Evolutionary conservation across 2,113 vertebrate species (phyloP), one percentile per base, ranked within the genome.

Genomic region (Elephantulus edwardii): DNA sequence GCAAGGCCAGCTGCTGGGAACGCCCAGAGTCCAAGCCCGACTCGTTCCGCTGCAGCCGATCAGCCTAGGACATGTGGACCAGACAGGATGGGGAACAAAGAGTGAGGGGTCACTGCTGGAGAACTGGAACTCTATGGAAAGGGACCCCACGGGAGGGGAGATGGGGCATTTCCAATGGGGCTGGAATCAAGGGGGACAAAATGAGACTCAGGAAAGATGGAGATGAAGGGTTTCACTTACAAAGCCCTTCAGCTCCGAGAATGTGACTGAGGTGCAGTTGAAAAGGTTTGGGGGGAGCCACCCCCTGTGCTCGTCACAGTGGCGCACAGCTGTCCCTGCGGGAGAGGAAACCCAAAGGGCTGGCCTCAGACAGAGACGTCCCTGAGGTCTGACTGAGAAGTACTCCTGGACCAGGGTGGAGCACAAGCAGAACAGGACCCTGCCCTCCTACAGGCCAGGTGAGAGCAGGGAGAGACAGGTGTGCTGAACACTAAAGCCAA

Each of bases 221-320:
- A 4, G 24, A 68, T 3, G 11, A 42, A 13, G 14, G 3, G 4
- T 4, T 33, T 28, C 75, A 97, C 99, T 96, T 96, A 99, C 99
- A 90, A 99, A 97, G 24, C 95, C 95, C 76, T 98, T 98, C 40
- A 99, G 98, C 83, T 97, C 97, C 54, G 98, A 98, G 97, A 99
- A 99, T 93, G 98, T 98, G 83, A 98, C 28, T 0, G 99, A 98
- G 0, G 98, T 99, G 90, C 99, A 99, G 97, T 99, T 99, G 97
- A 99, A 99, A 94, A 99, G 98, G 92, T 98, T 98, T 79, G 99
- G 98, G 94, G 98, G 97, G 66, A 99, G 97, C 99, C 99, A 99
- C 38, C 99, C 99, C 94, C 98, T 98, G 97, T 99, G 98, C 91
- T 99, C 99, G 0, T 99, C 99, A 75, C 99, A 99, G 97, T 99